A percentile compares a stretch with the other conserved stretches of the same genome.
Conservation (phyloP, 2,888 invertebrate genomes). For the Rhaphigaster nebulosa region DNA sequence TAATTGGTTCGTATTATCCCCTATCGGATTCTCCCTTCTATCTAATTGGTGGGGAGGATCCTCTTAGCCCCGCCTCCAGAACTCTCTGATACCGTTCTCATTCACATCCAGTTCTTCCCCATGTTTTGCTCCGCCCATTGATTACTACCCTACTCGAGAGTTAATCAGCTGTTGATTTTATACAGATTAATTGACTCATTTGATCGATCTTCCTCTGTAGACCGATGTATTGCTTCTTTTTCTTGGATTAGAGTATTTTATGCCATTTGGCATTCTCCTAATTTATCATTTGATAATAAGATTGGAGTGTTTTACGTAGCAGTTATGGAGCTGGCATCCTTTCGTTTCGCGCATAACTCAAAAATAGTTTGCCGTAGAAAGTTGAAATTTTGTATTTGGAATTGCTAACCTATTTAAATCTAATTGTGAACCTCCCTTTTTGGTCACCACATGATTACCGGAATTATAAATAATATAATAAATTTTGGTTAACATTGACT, state of each 20-base stretch:
- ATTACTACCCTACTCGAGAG: not conserved
- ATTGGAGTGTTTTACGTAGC: not conserved
- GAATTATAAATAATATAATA: too few relatives aligned
- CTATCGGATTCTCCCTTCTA: slow-evolving; percentile 46
- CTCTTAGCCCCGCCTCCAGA: slow-evolving; percentile 31
- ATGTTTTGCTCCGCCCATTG: not conserved
- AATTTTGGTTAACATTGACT: too few relatives aligned
- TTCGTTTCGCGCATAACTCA: too few relatives aligned
- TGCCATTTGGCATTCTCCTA: not conserved
- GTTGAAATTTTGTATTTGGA: too few relatives aligned
- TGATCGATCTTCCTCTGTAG: not conserved
- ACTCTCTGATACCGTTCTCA: slow-evolving; percentile 1
- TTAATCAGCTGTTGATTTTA: not conserved
- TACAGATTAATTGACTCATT: not conserved
- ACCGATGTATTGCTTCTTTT: not conserved
- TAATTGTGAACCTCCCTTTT: too few relatives aligned
- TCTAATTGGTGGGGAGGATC: slow-evolving; percentile 34
- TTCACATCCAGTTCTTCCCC: slow-evolving; percentile 18
- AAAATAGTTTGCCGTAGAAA: too few relatives aligned
- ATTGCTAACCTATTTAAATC: too few relatives aligned
- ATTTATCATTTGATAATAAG: too few relatives aligned
- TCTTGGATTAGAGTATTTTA: not conserved
- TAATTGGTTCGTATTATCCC: slow-evolving; percentile 45
- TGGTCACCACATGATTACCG: too few relatives aligned
- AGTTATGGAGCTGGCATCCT: too few relatives aligned